Percentiles rank a stretch among this genome's conserved stretches.
Conservation (phyloP, 2,888 invertebrate genomes). For the Tetramorium bicarinatum region DNA sequence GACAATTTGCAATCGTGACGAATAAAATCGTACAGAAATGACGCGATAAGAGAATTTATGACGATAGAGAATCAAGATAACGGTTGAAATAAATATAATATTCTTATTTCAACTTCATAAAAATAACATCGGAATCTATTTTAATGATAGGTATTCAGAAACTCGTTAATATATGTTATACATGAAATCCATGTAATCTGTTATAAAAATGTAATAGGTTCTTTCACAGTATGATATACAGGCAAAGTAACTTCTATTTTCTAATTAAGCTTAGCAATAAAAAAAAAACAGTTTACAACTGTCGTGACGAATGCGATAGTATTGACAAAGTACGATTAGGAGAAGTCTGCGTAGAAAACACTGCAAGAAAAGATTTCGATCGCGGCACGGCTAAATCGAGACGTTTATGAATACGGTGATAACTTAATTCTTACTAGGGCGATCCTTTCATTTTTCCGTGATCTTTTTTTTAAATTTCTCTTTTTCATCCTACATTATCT, state of each 20-base stretch:
- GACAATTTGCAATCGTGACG: conserved; percentile 27
- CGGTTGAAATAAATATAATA: background rate
- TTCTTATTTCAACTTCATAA: background rate
- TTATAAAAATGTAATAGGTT: background rate
- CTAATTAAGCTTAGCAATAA: conserved; percentile 61
- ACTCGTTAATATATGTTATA: background rate
- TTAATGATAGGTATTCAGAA: no score
- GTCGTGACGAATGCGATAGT: conserved; percentile 70
- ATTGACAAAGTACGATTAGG: conserved; percentile 65
- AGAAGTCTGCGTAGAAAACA: conserved; percentile 64
- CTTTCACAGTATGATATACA: background rate
- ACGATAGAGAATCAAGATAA: background rate
- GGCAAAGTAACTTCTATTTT: background rate
- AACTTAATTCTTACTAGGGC: background rate
- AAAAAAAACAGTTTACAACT: conserved; percentile 73
- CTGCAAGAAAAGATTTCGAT: conserved; percentile 62
- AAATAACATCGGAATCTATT: background rate
- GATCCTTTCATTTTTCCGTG: background rate
- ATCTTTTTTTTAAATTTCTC: background rate
- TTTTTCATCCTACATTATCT: conserved; percentile 7
- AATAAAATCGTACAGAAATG: background rate
- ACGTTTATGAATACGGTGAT: background rate
- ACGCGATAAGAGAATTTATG: background rate
- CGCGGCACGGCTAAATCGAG: background rate
- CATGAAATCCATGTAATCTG: background rate